phyloP scores from a whole-genome alignment of 2,888 invertebrate genomes.

The Theodoxus fluviatilis region DNA sequence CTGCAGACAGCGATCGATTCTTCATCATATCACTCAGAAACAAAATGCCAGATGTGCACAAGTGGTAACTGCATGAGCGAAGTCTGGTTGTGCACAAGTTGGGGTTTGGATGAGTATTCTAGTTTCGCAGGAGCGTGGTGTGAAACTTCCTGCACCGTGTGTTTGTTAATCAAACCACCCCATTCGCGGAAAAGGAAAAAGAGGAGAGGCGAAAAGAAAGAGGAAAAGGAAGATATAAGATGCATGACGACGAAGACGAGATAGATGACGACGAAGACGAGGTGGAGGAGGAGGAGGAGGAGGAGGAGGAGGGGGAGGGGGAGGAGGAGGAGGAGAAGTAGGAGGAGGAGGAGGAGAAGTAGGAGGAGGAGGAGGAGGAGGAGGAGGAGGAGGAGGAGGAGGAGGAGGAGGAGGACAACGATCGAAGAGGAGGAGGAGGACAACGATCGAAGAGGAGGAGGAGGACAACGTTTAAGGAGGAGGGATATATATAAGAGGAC shows the following conservation, averaged over 20 bases:
- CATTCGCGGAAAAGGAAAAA: too few species aligned
- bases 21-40: too few species aligned
- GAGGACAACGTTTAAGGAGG: not conserved
- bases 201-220: not conserved
- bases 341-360: not conserved
- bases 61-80: too few species aligned
- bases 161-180: too few species aligned
- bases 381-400: not conserved
- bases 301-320: constrained; percentile 2
- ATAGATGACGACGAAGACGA: not conserved
- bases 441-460: constrained; percentile 12
- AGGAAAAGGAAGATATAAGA: constrained; percentile 7
- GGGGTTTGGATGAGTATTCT: too few species aligned
- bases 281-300: not conserved
- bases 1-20: too few species aligned
- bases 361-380: not conserved
- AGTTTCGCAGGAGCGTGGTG: too few species aligned
- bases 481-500: not conserved
- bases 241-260: not conserved
- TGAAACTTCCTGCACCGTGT: too few species aligned
- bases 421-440: not conserved
- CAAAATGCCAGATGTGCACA: too few species aligned
- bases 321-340: not conserved
- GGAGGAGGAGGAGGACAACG: not conserved
- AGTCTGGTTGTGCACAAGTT: too few species aligned